Conservation (phyloP, 2,888 invertebrate species). For the Volucella zonaria region DNA sequence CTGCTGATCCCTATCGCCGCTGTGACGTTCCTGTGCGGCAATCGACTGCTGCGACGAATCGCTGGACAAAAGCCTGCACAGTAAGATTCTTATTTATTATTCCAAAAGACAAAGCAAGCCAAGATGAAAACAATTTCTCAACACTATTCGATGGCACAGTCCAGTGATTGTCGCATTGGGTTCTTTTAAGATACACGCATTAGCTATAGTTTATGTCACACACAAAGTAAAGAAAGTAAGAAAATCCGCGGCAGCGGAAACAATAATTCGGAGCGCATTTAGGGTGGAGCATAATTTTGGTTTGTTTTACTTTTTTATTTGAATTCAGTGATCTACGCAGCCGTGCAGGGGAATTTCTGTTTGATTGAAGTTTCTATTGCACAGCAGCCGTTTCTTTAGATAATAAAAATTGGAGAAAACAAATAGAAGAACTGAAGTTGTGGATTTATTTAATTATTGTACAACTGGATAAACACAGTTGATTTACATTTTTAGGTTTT, state of each 20-base stretch:
- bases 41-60: constrained; percentile 93
- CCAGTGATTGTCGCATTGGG: constrained; percentile 29
- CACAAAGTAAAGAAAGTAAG: constrained; percentile 26
- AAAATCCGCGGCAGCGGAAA: neutral
- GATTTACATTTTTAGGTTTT: too few species aligned
- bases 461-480: neutral
- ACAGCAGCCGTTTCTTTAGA: constrained; percentile 46
- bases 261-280: constrained; percentile 1
- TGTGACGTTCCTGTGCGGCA: constrained; percentile 96
- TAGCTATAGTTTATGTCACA: constrained; percentile 57
- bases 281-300: neutral
- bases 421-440: constrained; percentile 25
- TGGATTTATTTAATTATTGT: neutral
- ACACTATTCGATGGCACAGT: constrained; percentile 32
- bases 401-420: constrained; percentile 45
- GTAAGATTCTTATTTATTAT: constrained; percentile 49
- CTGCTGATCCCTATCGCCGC: constrained; percentile 93
- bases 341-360: constrained; percentile 47
- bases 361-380: constrained; percentile 58
- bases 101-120: constrained; percentile 47
- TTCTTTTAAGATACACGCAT: constrained; percentile 39
- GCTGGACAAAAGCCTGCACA: constrained; percentile 66
- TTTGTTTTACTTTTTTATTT: constrained; percentile 43
- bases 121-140: constrained; percentile 38
- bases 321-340: constrained; percentile 54